Evolutionary conservation across 2,113 vertebrate genomes (phyloP).

Genomic region (Lathamus discolor): DNA sequence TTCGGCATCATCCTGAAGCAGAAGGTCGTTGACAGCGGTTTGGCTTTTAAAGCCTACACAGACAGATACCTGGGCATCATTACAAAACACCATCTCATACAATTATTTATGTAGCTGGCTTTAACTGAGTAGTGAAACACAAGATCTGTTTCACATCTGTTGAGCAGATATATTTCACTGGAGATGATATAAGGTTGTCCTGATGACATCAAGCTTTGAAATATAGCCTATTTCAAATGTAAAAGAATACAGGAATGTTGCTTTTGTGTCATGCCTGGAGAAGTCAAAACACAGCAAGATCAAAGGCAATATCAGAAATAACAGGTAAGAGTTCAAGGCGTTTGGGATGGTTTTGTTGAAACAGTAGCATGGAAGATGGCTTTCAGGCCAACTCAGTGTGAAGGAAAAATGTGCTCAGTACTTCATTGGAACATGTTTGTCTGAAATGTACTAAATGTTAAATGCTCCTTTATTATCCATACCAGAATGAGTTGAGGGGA

Average conservation of each 20-base stretch:
- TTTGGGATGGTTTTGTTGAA: not conserved
- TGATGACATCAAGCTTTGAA: conserved; percentile 45
- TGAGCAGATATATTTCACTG: conserved; percentile 38
- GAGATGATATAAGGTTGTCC: conserved; percentile 21
- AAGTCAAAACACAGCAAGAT: conserved; percentile 20
- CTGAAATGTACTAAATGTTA: not conserved
- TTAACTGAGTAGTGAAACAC: not conserved
- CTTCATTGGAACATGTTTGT: not conserved
- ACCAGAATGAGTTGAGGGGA: not conserved
- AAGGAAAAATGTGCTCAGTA: not conserved
- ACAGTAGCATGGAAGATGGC: not conserved
- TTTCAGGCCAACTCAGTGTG: not conserved
- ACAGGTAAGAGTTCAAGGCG: conserved; percentile 9
- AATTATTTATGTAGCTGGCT: not conserved
- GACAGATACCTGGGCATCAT: not conserved
- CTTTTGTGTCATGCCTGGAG: conserved; percentile 18
- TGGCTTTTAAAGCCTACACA: not conserved
- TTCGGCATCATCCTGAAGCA: not conserved
- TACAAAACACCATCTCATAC: not conserved
- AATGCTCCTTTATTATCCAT: not conserved
- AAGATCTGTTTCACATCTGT: conserved; percentile 34
- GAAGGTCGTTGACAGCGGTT: not conserved
- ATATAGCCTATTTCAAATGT: conserved; percentile 31
- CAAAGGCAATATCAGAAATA: not conserved
- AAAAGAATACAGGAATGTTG: conserved; percentile 1